Evolutionary conservation across 2,888 invertebrate genomes (phyloP).

Genomic region (Drosophila setosimentum): DNA sequence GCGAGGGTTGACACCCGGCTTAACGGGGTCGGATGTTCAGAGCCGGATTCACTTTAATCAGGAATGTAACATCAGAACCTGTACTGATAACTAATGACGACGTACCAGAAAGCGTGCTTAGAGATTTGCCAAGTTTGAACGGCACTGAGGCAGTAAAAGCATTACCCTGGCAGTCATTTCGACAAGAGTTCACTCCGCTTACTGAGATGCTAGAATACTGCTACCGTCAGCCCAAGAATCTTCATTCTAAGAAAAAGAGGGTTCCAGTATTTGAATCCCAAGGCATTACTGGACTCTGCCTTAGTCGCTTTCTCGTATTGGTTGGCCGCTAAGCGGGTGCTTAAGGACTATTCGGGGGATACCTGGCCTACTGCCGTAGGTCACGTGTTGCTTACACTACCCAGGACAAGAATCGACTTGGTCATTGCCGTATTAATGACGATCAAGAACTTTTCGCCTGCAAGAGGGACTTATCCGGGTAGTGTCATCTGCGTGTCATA

Average conservation of each 20-base stretch:
- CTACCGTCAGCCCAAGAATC: not conserved
- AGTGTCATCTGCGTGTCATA: too few relatives aligned
- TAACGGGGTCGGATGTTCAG: not conserved
- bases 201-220: too few relatives aligned
- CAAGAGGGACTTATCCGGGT: too few relatives aligned
- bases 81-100: not conserved
- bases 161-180: too few relatives aligned
- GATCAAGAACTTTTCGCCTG: not conserved
- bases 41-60: not conserved
- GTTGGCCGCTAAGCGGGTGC: not conserved
- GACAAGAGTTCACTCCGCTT: too few relatives aligned
- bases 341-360: not conserved
- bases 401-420: not conserved
- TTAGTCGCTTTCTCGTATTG: not conserved
- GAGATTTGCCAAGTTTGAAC: not conserved
- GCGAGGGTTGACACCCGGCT: not conserved
- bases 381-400: not conserved
- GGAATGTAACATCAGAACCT: not conserved
- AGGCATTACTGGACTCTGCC: not conserved
- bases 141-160: not conserved
- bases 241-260: not conserved
- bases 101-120: not conserved
- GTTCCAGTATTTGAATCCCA: not conserved
- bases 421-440: not conserved
- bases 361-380: not conserved